phyloP scores from a whole-genome alignment of 2,113 vertebrate species.

The Odontophorus gujanensis region DNA sequence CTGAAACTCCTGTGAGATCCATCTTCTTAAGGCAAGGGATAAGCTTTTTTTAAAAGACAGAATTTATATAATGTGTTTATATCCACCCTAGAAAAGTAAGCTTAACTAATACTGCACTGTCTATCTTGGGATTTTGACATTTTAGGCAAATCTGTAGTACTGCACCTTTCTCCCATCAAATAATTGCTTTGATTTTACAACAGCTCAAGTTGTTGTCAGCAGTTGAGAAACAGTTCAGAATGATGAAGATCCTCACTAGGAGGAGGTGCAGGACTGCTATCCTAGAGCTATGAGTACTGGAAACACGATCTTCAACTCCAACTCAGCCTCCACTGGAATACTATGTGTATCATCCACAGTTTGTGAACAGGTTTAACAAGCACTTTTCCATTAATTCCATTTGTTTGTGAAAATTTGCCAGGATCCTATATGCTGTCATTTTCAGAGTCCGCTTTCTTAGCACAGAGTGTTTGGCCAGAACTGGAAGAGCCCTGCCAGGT shows the following conservation, averaged over 20 bases:
- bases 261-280: not conserved
- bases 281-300: rapidly evolving
- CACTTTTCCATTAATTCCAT: not conserved
- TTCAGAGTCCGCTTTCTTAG: not conserved
- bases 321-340: not conserved
- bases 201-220: not conserved
- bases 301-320: rapidly evolving
- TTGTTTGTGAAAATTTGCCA: not conserved
- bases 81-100: not conserved
- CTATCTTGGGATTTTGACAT: not conserved
- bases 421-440: not conserved
- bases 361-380: not conserved
- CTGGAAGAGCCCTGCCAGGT: not conserved
- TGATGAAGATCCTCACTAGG: not conserved
- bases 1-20: not conserved
- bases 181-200: not conserved
- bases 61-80: not conserved
- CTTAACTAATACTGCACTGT: not conserved
- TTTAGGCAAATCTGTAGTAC: not conserved
- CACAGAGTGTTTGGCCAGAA: not conserved
- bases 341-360: not conserved
- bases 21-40: not conserved
- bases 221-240: not conserved
- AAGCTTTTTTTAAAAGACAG: not conserved
- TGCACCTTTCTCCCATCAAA: not conserved